These are phyloP conservation scores for Dipus sagitta DNA, from an alignment of 2,797 vertebrate genomes.

Conservation along the genomic window DNA sequence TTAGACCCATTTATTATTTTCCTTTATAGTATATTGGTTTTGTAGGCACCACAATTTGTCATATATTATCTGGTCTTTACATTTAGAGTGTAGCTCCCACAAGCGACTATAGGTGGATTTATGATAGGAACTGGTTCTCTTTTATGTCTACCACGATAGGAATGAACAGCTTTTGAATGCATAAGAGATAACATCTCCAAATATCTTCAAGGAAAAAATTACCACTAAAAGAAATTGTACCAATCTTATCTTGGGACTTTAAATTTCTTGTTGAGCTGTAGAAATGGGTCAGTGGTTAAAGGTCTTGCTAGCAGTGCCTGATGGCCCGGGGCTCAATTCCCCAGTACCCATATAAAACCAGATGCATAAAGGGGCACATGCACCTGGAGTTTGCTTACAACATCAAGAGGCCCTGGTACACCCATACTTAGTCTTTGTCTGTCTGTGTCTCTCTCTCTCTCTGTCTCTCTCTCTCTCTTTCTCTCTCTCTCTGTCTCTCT, in stretches of 20 bases:
- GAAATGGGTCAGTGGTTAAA: too few species aligned
- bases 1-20: background rate
- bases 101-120: background rate
- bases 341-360: too few species aligned
- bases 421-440: too few species aligned
- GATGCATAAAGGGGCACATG: too few species aligned
- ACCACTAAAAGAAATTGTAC: background rate
- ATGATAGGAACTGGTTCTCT: background rate
- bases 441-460: too few species aligned
- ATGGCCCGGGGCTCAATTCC: too few species aligned
- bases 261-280: background rate
- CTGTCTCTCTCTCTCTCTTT: too few species aligned
- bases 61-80: background rate
- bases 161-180: slow-evolving; percentile 7
- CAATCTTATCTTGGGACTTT: background rate
- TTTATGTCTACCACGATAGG: background rate
- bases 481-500: too few species aligned
- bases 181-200: slow-evolving; percentile 31
- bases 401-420: too few species aligned
- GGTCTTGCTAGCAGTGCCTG: too few species aligned
- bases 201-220: background rate
- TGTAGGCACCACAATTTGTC: background rate
- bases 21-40: background rate
- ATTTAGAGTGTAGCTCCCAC: background rate
- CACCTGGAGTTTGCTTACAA: too few species aligned